Conservation (phyloP, 2,888 invertebrate species). For the Ctena decussata region DNA sequence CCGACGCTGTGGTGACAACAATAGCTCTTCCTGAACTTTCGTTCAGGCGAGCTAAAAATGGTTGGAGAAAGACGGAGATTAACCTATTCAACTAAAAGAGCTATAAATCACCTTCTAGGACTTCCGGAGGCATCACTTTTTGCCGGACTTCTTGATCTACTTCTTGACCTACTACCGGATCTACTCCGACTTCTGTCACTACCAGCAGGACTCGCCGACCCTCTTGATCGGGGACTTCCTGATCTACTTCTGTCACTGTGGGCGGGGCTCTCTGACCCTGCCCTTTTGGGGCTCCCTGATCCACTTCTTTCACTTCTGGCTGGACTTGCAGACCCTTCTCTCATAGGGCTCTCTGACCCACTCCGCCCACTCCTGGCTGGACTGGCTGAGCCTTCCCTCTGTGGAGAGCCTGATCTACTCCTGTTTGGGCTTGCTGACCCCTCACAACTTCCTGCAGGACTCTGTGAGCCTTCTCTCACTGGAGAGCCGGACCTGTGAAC, state of each 20-base stretch:
- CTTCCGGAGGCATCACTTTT: slow-evolving; percentile 47
- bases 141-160: slow-evolving; percentile 61
- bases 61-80: too few species aligned
- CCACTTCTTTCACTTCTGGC: slow-evolving; percentile 14
- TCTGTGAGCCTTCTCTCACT: slow-evolving; percentile 18
- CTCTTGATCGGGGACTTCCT: slow-evolving; percentile 48
- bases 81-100: too few species aligned
- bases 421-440: slow-evolving; percentile 51
- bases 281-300: slow-evolving; percentile 47
- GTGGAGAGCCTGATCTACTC: slow-evolving; percentile 36
- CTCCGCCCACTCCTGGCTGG: slow-evolving; percentile 62
- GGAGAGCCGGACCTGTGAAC: slow-evolving; percentile 5
- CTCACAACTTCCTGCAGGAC: slow-evolving; percentile 30
- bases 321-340: slow-evolving; percentile 45
- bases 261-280: slow-evolving; percentile 52
- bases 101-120: slow-evolving; percentile 30
- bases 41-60: too few species aligned
- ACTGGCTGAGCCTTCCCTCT: slow-evolving; percentile 53
- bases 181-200: slow-evolving; percentile 43
- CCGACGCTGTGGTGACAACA: too few species aligned
- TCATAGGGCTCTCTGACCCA: slow-evolving; percentile 47
- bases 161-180: slow-evolving; percentile 51
- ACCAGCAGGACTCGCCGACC: slow-evolving; percentile 45
- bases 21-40: too few species aligned
- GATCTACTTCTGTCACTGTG: slow-evolving; percentile 47